Conservation (phyloP, 1,140 invertebrate species). For the Radopholus similis region DNA sequence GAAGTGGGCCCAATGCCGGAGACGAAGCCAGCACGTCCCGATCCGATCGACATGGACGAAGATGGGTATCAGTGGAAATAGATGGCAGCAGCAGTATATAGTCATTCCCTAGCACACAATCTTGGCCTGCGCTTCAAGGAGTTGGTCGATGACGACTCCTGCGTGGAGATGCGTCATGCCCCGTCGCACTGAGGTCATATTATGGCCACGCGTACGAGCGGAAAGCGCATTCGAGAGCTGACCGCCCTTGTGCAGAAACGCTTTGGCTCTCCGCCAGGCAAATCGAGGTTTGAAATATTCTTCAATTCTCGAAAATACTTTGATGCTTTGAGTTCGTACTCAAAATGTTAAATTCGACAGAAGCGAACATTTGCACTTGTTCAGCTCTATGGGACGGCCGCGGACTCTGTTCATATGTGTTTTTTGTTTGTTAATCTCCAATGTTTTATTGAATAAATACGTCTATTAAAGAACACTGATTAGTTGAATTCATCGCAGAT, state of each 20-base stretch:
- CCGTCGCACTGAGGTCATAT: constrained; percentile 92
- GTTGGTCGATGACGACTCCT: constrained; percentile 99
- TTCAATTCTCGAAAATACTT: neutral
- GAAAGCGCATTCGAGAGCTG: constrained; percentile 77
- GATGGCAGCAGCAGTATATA: too few species aligned
- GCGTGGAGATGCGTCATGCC: constrained; percentile 88
- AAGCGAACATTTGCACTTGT: too few species aligned
- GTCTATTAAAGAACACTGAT: too few species aligned
- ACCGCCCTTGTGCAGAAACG: constrained; percentile 96
- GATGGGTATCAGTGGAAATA: constrained; percentile 72
- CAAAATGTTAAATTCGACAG: neutral
- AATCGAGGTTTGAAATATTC: constrained; percentile 73
- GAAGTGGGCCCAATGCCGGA: constrained; percentile 99
- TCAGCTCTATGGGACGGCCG: too few species aligned
- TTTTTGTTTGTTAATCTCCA: too few species aligned
- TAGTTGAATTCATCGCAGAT: too few species aligned
- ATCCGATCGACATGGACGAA: constrained; percentile 99
- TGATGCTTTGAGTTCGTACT: neutral
- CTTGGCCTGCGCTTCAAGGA: too few species aligned
- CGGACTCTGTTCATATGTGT: too few species aligned
- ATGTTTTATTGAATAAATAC: too few species aligned
- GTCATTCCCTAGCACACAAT: too few species aligned
- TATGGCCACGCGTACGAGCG: constrained; percentile 93
- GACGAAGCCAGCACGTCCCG: constrained; percentile 95
- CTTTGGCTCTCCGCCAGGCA: constrained; percentile 88